Conservation (phyloP, 2,113 vertebrate genomes). For the Nothocercus julius region DNA sequence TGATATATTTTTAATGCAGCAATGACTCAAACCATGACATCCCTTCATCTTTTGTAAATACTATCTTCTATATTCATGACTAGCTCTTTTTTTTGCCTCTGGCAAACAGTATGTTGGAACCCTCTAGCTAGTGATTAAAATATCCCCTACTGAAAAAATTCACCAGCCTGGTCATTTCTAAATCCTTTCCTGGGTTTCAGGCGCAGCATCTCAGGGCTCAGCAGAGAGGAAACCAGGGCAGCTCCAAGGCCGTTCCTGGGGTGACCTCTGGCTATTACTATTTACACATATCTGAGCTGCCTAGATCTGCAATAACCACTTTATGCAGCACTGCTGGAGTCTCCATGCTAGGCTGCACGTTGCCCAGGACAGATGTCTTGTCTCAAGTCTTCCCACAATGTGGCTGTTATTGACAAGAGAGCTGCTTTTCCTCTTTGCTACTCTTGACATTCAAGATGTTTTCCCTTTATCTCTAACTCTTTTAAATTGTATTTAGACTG, state of each 20-base stretch:
- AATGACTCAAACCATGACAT: background rate
- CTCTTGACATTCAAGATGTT: background rate
- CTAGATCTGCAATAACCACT: background rate
- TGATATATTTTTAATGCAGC: background rate
- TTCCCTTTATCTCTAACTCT: background rate
- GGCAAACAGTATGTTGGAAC: background rate
- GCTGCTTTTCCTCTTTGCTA: background rate
- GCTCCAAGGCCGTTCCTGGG: background rate
- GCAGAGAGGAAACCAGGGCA: background rate
- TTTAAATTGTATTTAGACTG: background rate
- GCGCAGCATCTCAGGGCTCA: background rate
- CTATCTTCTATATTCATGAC: background rate
- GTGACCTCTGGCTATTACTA: background rate
- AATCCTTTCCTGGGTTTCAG: background rate
- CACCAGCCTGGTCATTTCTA: background rate
- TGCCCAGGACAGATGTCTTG: background rate
- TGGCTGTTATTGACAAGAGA: background rate
- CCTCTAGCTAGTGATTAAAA: background rate
- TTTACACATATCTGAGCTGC: background rate
- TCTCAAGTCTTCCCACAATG: background rate
- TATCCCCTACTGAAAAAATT: background rate
- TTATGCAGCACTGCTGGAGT: background rate
- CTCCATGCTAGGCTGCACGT: background rate
- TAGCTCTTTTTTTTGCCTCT: background rate
- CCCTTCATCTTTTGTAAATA: background rate